Evolutionary conservation across 1,140 invertebrate species (phyloP).

Genomic region (Melitaea cinxia): DNA sequence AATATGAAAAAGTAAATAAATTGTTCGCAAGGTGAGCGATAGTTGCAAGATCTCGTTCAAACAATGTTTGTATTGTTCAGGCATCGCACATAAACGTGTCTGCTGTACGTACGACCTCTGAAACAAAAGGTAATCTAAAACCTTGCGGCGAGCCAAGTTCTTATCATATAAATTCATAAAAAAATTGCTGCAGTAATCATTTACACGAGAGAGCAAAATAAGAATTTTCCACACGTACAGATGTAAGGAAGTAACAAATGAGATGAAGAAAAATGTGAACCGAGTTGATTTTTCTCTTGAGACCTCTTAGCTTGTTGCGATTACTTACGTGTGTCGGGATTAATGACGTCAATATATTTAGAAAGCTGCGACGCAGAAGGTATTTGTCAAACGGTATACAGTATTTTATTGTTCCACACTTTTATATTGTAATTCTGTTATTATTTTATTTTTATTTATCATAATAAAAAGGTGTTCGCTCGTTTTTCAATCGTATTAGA

Average conservation of each 20-base stretch:
- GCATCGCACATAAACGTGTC: slow-evolving; percentile 20
- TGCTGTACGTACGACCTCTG: slow-evolving; percentile 20
- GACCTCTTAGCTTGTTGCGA: slow-evolving; percentile 47
- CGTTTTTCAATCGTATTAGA: too few relatives aligned
- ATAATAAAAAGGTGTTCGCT: too few relatives aligned
- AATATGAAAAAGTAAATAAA: slow-evolving; percentile 16
- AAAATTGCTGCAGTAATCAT: slow-evolving; percentile 9
- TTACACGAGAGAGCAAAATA: slow-evolving; percentile 10
- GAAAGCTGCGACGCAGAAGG: slow-evolving; percentile 32
- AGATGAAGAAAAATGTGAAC: slow-evolving; percentile 71
- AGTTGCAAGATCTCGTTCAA: slow-evolving; percentile 7
- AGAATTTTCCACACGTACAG: slow-evolving; percentile 34
- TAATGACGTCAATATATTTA: slow-evolving; percentile 53
- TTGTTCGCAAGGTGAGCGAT: slow-evolving; percentile 12
- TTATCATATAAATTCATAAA: slow-evolving; percentile 21
- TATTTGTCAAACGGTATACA: slow-evolving; percentile 36
- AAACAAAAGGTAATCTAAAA: slow-evolving; percentile 30
- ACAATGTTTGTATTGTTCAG: slow-evolving; percentile 23
- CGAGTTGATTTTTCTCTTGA: slow-evolving; percentile 65
- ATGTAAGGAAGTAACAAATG: slow-evolving; percentile 68
- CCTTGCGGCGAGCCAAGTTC: slow-evolving; percentile 18
- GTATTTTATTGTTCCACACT: slow-evolving; percentile 33
- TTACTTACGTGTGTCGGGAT: slow-evolving; percentile 51
- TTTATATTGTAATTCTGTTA: background rate
- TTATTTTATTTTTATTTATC: background rate